Evolutionary conservation across 1,140 invertebrate genomes (phyloP).

Genomic region (Drosophila rhopaloa): DNA sequence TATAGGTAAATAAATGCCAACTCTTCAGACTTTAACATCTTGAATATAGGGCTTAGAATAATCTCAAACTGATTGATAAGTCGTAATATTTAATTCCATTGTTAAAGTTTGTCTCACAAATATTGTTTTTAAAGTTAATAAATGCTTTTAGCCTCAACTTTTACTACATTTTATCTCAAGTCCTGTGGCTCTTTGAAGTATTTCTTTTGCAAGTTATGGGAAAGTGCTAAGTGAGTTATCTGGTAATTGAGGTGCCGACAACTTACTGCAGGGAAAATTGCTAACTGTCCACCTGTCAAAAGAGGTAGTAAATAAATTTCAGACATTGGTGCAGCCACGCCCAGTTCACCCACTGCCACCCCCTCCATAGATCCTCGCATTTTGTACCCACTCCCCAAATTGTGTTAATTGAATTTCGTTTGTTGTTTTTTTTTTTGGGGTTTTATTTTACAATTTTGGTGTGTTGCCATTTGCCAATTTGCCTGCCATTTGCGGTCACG

Average conservation of each 20-base stretch:
- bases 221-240: conserved; percentile 7
- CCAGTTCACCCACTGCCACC: background rate
- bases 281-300: conserved; percentile 11
- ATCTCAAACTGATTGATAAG: too few relatives aligned
- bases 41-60: too few relatives aligned
- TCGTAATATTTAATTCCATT: too few relatives aligned
- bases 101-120: too few relatives aligned
- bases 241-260: conserved; percentile 1
- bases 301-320: conserved; percentile 8
- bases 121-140: too few relatives aligned
- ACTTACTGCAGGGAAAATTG: background rate
- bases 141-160: background rate
- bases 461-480: conserved; percentile 53
- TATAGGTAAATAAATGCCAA: too few relatives aligned
- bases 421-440: conserved; percentile 2
- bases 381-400: conserved; percentile 34
- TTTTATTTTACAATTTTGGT: conserved; percentile 3
- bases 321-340: conserved; percentile 2
- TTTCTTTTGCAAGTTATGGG: background rate
- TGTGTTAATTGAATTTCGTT: conserved; percentile 64
- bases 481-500: conserved; percentile 63
- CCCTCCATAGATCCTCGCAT: background rate
- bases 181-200: background rate
- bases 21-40: too few relatives aligned
- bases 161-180: background rate